A percentile compares a stretch with the other conserved stretches of the same genome.
phyloP scores from a whole-genome alignment of 2,113 vertebrate species.

The Otolemur garnettii region DNA sequence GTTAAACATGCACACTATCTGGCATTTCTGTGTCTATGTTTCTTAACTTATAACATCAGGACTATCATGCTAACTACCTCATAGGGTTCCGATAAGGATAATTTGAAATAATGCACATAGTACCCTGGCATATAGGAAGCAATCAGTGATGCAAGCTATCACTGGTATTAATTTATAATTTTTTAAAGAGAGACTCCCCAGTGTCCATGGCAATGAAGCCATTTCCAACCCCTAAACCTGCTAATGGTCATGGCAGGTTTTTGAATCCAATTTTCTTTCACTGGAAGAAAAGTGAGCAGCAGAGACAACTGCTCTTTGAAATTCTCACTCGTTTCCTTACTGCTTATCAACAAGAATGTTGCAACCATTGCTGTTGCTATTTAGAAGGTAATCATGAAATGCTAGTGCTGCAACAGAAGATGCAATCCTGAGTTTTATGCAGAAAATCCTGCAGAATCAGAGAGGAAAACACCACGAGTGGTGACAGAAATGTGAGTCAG shows the following conservation, averaged over 20 bases:
- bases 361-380: neutral
- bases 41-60: neutral
- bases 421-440: neutral
- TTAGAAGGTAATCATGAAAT: constrained; percentile 4
- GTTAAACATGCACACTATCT: neutral
- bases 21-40: neutral
- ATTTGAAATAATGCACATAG: neutral
- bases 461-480: neutral
- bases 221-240: neutral
- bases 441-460: constrained; percentile 9
- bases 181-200: neutral
- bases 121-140: neutral
- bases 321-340: neutral
- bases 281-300: neutral
- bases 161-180: neutral
- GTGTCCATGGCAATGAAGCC: neutral
- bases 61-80: neutral
- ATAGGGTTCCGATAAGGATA: neutral
- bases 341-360: constrained; percentile 32
- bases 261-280: neutral
- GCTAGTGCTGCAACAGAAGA: neutral
- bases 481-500: neutral
- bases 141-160: neutral
- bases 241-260: neutral
- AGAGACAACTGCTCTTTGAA: constrained; percentile 12